phyloP scores from a whole-genome alignment of 2,113 vertebrate species.

The Scartelaos histophorus region DNA sequence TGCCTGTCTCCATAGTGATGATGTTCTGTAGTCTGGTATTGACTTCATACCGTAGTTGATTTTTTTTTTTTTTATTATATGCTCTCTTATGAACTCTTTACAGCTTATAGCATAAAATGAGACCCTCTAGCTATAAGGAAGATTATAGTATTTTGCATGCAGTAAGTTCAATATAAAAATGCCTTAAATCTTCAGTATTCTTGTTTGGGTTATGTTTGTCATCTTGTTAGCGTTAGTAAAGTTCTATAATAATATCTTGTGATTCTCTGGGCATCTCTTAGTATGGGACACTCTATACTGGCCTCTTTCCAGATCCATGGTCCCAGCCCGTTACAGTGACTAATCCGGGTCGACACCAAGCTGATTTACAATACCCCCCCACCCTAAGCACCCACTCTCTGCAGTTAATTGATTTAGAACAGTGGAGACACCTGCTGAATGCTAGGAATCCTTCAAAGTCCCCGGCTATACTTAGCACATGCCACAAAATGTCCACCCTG shows the following conservation, averaged over 20 bases:
- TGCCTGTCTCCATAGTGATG: no score
- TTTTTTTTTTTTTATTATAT: no score
- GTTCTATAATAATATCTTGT: neutral
- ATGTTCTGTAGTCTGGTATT: no score
- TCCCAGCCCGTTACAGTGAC: slow-evolving; percentile 65
- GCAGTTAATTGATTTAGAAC: slow-evolving; percentile 75
- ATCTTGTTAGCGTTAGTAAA: neutral
- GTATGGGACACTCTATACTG: slow-evolving; percentile 25
- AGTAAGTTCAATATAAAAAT: neutral
- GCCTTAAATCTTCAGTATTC: neutral
- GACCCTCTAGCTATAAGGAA: no score
- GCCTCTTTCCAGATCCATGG: slow-evolving; percentile 38
- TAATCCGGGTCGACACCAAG: slow-evolving; percentile 76
- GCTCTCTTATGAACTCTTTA: no score
- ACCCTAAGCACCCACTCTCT: slow-evolving; percentile 62
- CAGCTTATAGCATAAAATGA: no score
- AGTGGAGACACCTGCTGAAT: slow-evolving; percentile 67
- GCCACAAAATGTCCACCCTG: neutral
- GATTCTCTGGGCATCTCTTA: slow-evolving; percentile 33
- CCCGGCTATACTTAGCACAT: slow-evolving; percentile 14
- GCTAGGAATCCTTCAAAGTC: slow-evolving; percentile 37
- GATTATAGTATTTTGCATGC: no score
- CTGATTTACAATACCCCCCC: slow-evolving; percentile 72
- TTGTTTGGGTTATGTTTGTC: neutral
- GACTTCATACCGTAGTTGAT: no score